These are phyloP conservation scores for Alcis repandata DNA, from an alignment of 2,888 invertebrate genomes.

Conservation along the genomic window DNA sequence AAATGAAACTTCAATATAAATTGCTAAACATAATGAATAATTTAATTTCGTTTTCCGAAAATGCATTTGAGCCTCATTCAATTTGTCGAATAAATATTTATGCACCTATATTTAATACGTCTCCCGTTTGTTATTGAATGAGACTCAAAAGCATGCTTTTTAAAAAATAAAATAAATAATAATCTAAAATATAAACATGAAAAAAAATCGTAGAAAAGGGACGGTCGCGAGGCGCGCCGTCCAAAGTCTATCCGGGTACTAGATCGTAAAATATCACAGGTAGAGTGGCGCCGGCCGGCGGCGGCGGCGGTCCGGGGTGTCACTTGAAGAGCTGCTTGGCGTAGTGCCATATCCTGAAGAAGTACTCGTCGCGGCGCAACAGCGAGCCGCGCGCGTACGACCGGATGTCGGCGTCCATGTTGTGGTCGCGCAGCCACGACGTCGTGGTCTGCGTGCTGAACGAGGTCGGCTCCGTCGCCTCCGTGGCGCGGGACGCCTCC, in stretches of 20 bases:
- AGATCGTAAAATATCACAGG: slow-evolving; percentile 82
- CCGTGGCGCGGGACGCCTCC: slow-evolving; percentile 84
- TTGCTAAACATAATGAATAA: slow-evolving; percentile 48
- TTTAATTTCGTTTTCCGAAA: slow-evolving; percentile 49
- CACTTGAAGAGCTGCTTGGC: slow-evolving; percentile 94
- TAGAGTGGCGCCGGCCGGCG: slow-evolving; percentile 48
- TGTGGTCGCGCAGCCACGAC: slow-evolving; percentile 96
- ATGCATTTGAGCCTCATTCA: slow-evolving; percentile 69
- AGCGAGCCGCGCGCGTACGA: slow-evolving; percentile 95
- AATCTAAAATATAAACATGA: slow-evolving; percentile 63
- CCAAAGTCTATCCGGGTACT: slow-evolving; percentile 69
- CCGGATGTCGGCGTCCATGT: slow-evolving; percentile 97
- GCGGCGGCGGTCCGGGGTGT: slow-evolving; percentile 48
- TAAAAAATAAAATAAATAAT: slow-evolving; percentile 71
- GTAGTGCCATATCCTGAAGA: slow-evolving; percentile 97
- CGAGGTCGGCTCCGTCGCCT: slow-evolving; percentile 92
- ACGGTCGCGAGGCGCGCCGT: slow-evolving; percentile 59
- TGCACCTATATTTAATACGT: slow-evolving; percentile 84
- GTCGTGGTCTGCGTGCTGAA: slow-evolving; percentile 97
- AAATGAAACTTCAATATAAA: slow-evolving; percentile 29
- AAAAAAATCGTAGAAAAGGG: slow-evolving; percentile 68
- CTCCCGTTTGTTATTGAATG: slow-evolving; percentile 75
- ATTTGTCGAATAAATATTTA: slow-evolving; percentile 75
- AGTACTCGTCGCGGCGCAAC: slow-evolving; percentile 95
- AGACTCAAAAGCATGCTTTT: slow-evolving; percentile 61